Evolutionary conservation across 1,140 invertebrate species (phyloP).

Genomic region (Pseudomyrmex sp.): DNA sequence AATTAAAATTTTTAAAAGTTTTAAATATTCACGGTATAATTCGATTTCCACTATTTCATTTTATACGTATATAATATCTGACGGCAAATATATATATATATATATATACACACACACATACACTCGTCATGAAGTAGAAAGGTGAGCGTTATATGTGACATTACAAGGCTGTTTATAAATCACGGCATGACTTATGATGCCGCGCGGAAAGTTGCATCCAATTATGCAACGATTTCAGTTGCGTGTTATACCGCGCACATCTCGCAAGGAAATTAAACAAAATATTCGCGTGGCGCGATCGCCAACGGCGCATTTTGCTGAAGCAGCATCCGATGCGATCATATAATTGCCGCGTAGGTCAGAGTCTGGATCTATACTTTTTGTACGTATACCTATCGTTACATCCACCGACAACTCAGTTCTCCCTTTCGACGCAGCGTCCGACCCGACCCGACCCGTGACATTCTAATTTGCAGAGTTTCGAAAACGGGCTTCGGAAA

Average conservation of each 20-base stretch:
- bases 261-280: slow-evolving; percentile 39
- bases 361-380: slow-evolving; percentile 34
- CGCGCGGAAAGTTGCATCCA: slow-evolving; percentile 36
- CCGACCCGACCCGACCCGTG: slow-evolving; percentile 40
- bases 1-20: not conserved
- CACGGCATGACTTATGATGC: slow-evolving; percentile 20
- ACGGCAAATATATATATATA: not conserved
- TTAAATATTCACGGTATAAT: not conserved
- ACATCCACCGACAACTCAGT: slow-evolving; percentile 53
- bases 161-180: slow-evolving; percentile 43
- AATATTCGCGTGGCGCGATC: slow-evolving; percentile 36
- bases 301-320: not conserved
- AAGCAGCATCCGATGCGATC: slow-evolving; percentile 56
- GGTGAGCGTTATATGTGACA: not conserved
- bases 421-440: slow-evolving; percentile 25
- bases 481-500: slow-evolving; percentile 47
- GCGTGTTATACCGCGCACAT: slow-evolving; percentile 14
- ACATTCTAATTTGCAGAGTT: slow-evolving; percentile 47
- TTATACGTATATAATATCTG: too few relatives aligned
- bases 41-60: not conserved
- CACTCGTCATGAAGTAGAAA: slow-evolving; percentile 9
- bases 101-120: not conserved
- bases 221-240: slow-evolving; percentile 33
- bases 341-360: slow-evolving; percentile 64
- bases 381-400: slow-evolving; percentile 50